phyloP scores from a whole-genome alignment of 1,140 invertebrate species.

The Megalopta genalis region DNA sequence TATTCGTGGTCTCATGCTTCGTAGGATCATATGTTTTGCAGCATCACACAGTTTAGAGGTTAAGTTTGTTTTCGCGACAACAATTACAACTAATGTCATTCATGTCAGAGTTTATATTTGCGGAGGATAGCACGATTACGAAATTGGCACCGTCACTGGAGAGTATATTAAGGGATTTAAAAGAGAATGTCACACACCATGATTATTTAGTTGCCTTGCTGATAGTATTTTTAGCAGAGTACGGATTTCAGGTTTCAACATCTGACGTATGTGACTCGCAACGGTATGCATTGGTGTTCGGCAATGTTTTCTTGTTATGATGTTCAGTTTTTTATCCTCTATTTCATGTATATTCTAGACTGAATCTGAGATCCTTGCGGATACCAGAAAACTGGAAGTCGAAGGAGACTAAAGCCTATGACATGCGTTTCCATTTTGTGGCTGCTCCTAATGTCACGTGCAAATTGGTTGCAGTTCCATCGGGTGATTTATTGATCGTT shows the following conservation, averaged over 20 bases:
- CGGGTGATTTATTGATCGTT: conserved; percentile 64
- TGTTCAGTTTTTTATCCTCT: not conserved
- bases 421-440: conserved; percentile 53
- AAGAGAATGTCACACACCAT: conserved; percentile 50
- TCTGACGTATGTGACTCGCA: not conserved
- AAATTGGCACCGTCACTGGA: conserved; percentile 53
- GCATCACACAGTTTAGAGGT: not conserved
- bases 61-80: not conserved
- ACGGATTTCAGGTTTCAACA: conserved; percentile 53
- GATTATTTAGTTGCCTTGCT: conserved; percentile 68
- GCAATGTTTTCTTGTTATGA: not conserved
- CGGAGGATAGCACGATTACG: conserved; percentile 64
- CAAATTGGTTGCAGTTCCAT: conserved; percentile 62
- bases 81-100: not conserved
- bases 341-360: not conserved
- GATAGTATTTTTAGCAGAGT: conserved; percentile 66
- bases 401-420: conserved; percentile 45
- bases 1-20: no score
- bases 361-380: conserved; percentile 1
- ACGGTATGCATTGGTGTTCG: not conserved
- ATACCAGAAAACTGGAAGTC: conserved; percentile 54
- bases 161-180: conserved; percentile 42
- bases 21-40: not conserved
- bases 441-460: conserved; percentile 41
- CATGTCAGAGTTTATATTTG: conserved; percentile 51